Evolutionary conservation across 53 echinoderm and acorn worm species (phyloP).

Genomic region (Paracentrotus lividus): DNA sequence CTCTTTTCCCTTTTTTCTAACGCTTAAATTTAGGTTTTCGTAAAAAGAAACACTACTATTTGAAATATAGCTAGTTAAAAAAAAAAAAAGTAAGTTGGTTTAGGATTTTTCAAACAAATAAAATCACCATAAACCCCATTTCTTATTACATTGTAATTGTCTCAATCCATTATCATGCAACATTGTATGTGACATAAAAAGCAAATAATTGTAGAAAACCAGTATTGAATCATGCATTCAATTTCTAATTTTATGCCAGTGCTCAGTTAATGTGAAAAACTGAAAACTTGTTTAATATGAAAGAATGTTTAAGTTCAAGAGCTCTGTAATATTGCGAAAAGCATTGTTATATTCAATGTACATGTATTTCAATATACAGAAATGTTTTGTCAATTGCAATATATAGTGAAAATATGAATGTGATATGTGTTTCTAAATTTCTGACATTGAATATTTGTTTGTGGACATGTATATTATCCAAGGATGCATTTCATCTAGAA

Average conservation of each 20-base stretch:
- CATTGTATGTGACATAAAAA: not conserved
- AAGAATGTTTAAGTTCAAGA: not conserved
- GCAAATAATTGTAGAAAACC: not conserved
- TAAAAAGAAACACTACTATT: too few species aligned
- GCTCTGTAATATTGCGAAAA: not conserved
- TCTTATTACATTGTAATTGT: not conserved
- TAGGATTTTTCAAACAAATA: not conserved
- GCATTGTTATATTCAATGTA: not conserved
- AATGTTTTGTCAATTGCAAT: conserved; percentile 4
- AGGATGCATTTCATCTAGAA: not conserved
- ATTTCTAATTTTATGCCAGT: not conserved
- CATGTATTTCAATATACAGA: not conserved
- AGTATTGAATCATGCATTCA: not conserved
- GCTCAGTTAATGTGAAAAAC: not conserved
- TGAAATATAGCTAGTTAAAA: too few species aligned
- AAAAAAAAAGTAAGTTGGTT: too few species aligned
- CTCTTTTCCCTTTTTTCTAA: not conserved
- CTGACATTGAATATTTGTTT: not conserved
- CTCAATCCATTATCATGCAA: not conserved
- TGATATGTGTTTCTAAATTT: not conserved
- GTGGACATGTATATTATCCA: not conserved
- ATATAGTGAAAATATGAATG: not conserved
- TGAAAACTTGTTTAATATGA: not conserved
- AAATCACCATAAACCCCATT: not conserved
- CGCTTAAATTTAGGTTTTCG: not conserved